These are phyloP conservation scores for Ichneumoninae sp. DNA, from an alignment of 2,888 invertebrate genomes.

Conservation along the genomic window DNA sequence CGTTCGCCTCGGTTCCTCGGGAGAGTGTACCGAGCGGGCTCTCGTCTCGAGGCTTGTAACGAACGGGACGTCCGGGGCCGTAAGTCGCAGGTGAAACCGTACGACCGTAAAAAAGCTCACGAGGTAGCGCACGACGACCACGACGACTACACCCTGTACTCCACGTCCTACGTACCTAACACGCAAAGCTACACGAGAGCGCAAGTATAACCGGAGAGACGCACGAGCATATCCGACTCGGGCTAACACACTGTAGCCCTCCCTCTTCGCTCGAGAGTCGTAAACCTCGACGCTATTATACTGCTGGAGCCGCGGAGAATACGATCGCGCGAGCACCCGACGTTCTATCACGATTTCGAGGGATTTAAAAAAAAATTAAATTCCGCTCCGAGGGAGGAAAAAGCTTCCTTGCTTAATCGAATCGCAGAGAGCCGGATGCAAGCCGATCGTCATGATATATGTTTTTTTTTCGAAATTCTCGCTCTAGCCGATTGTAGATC, in stretches of 20 bases:
- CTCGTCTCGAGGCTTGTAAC: constrained; percentile 60
- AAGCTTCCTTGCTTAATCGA: not conserved
- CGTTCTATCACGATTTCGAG: constrained; percentile 48
- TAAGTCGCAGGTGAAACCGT: constrained; percentile 71
- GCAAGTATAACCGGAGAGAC: constrained; percentile 36
- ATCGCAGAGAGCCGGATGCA: not conserved
- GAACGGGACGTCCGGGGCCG: constrained; percentile 66
- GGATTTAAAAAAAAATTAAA: constrained; percentile 30
- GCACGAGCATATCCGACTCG: constrained; percentile 34
- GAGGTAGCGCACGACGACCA: constrained; percentile 37
- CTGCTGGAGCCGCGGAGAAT: constrained; percentile 2
- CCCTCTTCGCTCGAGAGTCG: constrained; percentile 29
- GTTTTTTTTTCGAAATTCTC: not conserved
- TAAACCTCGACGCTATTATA: constrained; percentile 47
- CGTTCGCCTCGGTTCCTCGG: constrained; percentile 35
- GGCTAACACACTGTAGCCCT: not conserved
- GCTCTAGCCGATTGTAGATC: not conserved
- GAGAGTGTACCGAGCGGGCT: not conserved
- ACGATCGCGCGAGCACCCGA: constrained; percentile 19
- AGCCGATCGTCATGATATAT: not conserved
- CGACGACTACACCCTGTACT: constrained; percentile 28
- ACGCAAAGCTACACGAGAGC: constrained; percentile 43
- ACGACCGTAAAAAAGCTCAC: constrained; percentile 56
- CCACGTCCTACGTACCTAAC: constrained; percentile 24
- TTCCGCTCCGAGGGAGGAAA: not conserved